Evolutionary conservation across 2,113 vertebrate genomes (phyloP).

Genomic region (Eclectus roratus): DNA sequence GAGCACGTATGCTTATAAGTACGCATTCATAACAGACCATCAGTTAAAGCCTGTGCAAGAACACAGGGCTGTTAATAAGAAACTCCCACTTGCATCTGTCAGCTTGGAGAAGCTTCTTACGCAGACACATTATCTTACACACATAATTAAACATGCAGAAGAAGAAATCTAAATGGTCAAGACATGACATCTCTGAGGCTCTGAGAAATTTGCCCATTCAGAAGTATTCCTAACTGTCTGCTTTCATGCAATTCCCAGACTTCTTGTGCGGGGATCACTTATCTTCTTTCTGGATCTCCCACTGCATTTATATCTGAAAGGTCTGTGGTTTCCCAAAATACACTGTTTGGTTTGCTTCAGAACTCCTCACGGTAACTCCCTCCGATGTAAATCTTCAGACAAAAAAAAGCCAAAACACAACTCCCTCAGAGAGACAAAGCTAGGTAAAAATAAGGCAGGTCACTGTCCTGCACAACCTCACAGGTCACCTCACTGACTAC

Average conservation of each 20-base stretch:
- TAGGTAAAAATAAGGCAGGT: background rate
- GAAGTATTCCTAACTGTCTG: background rate
- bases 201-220: background rate
- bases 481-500: background rate
- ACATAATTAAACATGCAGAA: background rate
- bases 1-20: slow-evolving; percentile 10
- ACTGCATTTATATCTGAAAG: background rate
- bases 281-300: background rate
- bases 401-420: background rate
- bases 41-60: slow-evolving; percentile 4
- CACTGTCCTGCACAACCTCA: background rate
- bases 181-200: background rate
- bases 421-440: background rate
- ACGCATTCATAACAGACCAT: slow-evolving; percentile 21
- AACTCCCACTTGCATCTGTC: slow-evolving; percentile 57
- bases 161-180: background rate
- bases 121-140: background rate
- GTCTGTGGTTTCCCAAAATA: slow-evolving; percentile 4
- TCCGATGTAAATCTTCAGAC: background rate
- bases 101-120: slow-evolving; percentile 29
- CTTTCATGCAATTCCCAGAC: background rate
- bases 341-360: background rate
- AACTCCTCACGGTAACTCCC: background rate
- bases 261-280: background rate
- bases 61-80: slow-evolving; percentile 31